These are phyloP conservation scores for Stramonita haemastoma DNA, from an alignment of 2,888 invertebrate species.

Conservation along the genomic window DNA sequence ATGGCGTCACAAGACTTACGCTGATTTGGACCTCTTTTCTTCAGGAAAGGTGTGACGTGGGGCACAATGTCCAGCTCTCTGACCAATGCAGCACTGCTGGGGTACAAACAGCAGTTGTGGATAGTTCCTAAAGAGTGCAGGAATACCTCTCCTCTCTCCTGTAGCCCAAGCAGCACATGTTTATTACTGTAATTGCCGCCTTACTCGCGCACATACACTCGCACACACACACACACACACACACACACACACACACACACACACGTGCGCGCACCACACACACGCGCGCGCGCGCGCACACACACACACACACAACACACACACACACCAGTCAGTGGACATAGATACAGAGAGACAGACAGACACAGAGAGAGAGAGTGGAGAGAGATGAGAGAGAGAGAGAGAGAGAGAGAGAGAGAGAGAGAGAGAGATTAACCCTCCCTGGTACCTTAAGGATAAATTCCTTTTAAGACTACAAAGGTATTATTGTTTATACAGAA, in stretches of 20 bases:
- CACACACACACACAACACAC: background rate
- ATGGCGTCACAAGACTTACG: background rate
- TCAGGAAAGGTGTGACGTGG: background rate
- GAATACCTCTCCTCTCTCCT: conserved; percentile 3
- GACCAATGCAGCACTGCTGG: background rate
- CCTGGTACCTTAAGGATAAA: no score
- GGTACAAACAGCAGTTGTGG: conserved; percentile 8
- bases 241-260: conserved; percentile 33
- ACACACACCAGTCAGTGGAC: no score
- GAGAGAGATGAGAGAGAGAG: background rate
- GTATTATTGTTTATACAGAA: no score
- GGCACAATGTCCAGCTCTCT: conserved; percentile 11
- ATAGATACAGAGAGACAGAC: no score
- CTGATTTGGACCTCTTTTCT: background rate
- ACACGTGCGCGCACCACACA: conserved; percentile 1
- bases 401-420: background rate
- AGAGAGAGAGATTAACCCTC: no score
- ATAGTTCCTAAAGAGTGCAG: conserved; percentile 23
- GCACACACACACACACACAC: conserved; percentile 27
- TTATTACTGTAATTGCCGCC: background rate
- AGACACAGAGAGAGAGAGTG: no score
- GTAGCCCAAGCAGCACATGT: background rate
- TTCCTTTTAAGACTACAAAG: no score
- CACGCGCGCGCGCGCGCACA: background rate
- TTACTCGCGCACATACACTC: background rate